phyloP scores from a whole-genome alignment of 64 coral and sea anemone genomes.

The Montipora efflorescens region DNA sequence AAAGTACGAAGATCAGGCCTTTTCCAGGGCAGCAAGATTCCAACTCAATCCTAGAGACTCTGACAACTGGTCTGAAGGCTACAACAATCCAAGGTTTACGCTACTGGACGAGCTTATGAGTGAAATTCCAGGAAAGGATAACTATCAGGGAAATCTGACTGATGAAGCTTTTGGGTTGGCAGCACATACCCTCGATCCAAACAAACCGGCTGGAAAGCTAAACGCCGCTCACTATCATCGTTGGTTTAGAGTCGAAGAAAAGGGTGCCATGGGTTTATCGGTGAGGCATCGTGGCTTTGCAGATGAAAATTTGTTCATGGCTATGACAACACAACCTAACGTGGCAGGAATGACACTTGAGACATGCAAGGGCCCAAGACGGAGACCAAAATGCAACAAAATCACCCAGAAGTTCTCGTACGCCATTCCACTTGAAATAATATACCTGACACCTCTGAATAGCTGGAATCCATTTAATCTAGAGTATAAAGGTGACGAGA shows the following conservation, averaged over 20 bases:
- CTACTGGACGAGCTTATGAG: conserved; percentile 71
- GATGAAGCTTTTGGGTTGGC: conserved; percentile 66
- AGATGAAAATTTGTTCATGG: conserved; percentile 79
- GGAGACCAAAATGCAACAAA: conserved; percentile 3
- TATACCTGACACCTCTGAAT: conserved; percentile 77
- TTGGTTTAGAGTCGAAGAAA: conserved; percentile 56
- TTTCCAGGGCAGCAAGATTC: conserved; percentile 67
- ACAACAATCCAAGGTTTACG: conserved; percentile 28
- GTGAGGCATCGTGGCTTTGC: conserved; percentile 69
- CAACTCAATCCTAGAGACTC: conserved; percentile 73
- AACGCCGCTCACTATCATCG: conserved; percentile 77
- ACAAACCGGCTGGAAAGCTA: conserved; percentile 38
- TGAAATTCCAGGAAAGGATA: conserved; percentile 82
- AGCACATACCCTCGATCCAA: conserved; percentile 63
- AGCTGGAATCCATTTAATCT: conserved; percentile 83
- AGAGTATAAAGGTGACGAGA: conserved; percentile 68
- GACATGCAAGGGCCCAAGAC: conserved; percentile 28
- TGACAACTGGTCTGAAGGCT: conserved; percentile 45
- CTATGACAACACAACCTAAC: conserved; percentile 77
- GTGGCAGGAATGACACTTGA: conserved; percentile 64
- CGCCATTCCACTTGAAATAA: conserved; percentile 83
- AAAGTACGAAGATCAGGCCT: conserved; percentile 46
- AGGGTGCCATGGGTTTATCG: conserved; percentile 68
- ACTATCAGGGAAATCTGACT: conserved; percentile 52
- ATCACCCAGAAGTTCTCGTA: conserved; percentile 65